Evolutionary conservation across 2,888 invertebrate species (phyloP).

Genomic region (Conistra vaccinii): DNA sequence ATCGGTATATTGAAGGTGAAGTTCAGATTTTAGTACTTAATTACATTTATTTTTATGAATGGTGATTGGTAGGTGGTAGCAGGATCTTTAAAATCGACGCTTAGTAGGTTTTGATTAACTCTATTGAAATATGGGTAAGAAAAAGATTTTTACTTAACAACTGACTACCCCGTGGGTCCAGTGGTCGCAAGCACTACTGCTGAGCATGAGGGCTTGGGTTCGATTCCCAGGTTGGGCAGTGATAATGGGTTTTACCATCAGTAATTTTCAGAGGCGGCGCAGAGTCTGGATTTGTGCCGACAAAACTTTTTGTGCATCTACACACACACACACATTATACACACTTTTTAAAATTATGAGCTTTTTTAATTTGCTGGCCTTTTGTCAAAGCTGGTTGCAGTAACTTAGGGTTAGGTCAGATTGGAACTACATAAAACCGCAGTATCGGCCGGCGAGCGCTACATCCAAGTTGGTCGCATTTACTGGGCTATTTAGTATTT

Average conservation of each 20-base stretch:
- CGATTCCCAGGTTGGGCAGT: too few relatives aligned
- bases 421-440: not conserved
- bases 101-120: not conserved
- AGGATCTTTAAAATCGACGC: not conserved
- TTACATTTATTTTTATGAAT: slow-evolving; percentile 33
- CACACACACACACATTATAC: too few relatives aligned
- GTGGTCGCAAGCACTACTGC: too few relatives aligned
- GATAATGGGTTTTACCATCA: too few relatives aligned
- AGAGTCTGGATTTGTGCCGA: too few relatives aligned
- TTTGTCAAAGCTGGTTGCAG: not conserved
- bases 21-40: slow-evolving; percentile 39
- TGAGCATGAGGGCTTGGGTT: too few relatives aligned
- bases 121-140: not conserved
- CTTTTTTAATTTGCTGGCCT: not conserved
- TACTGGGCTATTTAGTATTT: not conserved
- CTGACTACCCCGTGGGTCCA: too few relatives aligned
- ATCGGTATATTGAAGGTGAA: slow-evolving; percentile 60
- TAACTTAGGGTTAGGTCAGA: not conserved
- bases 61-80: slow-evolving; percentile 25
- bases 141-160: too few relatives aligned
- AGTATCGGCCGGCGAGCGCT: not conserved
- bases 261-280: too few relatives aligned
- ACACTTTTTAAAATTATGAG: not conserved
- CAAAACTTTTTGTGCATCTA: too few relatives aligned
- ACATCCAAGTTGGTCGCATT: not conserved